Percentiles rank a stretch among this genome's conserved stretches.
These are phyloP conservation scores for Ceryle rudis DNA, from an alignment of 2,797 vertebrate species.

Conservation along the genomic window DNA sequence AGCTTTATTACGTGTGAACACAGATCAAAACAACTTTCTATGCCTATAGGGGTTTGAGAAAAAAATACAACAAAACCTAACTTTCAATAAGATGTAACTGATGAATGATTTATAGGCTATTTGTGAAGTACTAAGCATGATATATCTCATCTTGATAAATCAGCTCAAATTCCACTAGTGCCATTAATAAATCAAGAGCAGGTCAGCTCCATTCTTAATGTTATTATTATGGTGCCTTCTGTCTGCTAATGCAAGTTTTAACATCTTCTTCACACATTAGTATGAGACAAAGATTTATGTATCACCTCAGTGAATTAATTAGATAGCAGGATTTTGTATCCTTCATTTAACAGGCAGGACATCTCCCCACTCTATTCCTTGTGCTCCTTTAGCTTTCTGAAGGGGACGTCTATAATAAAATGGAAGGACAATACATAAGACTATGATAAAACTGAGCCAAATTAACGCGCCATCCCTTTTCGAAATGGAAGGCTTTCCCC, in stretches of 20 bases:
- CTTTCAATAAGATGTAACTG: background rate
- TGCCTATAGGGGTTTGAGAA: background rate
- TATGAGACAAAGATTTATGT: background rate
- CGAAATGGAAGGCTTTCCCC: background rate
- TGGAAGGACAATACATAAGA: background rate
- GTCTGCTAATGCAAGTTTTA: constrained; percentile 34
- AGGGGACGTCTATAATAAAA: background rate
- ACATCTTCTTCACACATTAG: background rate
- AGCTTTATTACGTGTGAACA: background rate
- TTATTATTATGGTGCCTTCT: constrained; percentile 22
- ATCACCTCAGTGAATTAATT: background rate
- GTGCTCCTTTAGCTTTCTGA: background rate
- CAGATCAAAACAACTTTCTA: constrained; percentile 24
- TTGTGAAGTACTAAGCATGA: background rate
- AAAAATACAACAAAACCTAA: background rate
- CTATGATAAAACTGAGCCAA: background rate
- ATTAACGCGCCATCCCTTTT: background rate
- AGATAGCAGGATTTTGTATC: background rate
- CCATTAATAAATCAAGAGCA: constrained; percentile 21
- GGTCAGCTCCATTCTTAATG: background rate
- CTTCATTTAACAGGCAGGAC: background rate
- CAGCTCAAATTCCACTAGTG: constrained; percentile 24
- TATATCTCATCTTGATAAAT: constrained; percentile 44
- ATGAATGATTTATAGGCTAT: constrained; percentile 35
- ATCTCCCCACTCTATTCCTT: background rate